Percentiles rank a stretch among this genome's conserved stretches.
These are phyloP conservation scores for Paraescarpia echinospica DNA, from an alignment of 1,140 invertebrate species.

Conservation along the genomic window DNA sequence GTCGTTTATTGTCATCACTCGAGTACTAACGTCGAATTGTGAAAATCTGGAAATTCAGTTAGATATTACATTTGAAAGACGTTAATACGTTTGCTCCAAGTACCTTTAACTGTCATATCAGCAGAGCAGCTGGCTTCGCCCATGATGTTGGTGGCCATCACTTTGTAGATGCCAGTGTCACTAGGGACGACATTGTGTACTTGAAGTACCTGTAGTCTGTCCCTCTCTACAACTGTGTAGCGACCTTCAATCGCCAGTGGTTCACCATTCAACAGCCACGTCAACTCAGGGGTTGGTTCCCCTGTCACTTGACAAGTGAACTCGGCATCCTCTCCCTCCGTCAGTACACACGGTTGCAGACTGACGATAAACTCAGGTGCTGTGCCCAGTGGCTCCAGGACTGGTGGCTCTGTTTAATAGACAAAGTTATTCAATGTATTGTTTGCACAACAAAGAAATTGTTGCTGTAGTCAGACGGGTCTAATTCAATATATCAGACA, in stretches of 20 bases:
- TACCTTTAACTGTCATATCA: slow-evolving; percentile 44
- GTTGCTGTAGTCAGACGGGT: not conserved
- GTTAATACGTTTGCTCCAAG: not conserved
- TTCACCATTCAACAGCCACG: slow-evolving; percentile 68
- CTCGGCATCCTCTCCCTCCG: slow-evolving; percentile 82
- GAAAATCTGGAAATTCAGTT: not conserved
- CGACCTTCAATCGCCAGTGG: slow-evolving; percentile 42
- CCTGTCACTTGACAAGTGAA: slow-evolving; percentile 87
- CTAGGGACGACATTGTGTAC: slow-evolving; percentile 44
- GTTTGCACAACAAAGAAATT: not conserved
- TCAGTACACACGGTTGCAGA: slow-evolving; percentile 46
- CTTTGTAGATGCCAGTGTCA: slow-evolving; percentile 48
- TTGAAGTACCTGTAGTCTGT: slow-evolving; percentile 34
- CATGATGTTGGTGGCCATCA: slow-evolving; percentile 51
- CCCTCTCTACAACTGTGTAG: slow-evolving; percentile 48
- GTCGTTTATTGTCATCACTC: no score
- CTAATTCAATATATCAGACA: not conserved
- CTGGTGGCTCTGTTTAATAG: not conserved
- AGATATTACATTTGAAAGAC: not conserved
- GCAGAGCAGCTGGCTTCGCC: slow-evolving; percentile 47
- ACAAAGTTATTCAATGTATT: not conserved
- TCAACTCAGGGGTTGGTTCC: slow-evolving; percentile 84
- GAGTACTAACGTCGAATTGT: not conserved
- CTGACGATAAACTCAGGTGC: not conserved
- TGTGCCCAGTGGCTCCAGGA: not conserved